A percentile compares a stretch with the other conserved stretches of the same genome.
Conservation (phyloP, 2,113 vertebrate genomes). For the Engystomops pustulosus region DNA sequence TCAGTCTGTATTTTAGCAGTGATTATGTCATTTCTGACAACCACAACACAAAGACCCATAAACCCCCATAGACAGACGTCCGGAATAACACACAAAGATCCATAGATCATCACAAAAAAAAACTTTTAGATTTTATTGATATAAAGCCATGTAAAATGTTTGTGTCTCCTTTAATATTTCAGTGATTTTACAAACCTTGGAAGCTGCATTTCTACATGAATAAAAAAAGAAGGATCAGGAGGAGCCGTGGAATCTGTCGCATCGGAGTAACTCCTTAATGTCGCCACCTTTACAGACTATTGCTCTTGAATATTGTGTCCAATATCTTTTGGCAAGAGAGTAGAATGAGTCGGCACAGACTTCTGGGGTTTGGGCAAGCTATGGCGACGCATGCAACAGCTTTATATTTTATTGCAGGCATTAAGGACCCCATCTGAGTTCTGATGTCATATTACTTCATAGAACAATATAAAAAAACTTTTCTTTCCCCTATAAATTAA, state of each 20-base stretch:
- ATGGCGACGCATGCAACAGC: neutral
- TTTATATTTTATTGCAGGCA: conserved; percentile 28
- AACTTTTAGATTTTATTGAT: conserved; percentile 4
- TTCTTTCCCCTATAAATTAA: neutral
- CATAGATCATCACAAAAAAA: neutral
- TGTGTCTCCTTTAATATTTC: conserved; percentile 28
- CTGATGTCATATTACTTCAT: neutral
- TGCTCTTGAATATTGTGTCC: conserved; percentile 20
- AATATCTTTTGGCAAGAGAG: conserved; percentile 1
- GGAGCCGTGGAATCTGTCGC: neutral
- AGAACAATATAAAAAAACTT: neutral
- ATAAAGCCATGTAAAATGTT: conserved; percentile 22
- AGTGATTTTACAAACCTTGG: neutral
- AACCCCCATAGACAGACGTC: no score
- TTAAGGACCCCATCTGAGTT: neutral
- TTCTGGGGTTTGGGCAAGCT: neutral
- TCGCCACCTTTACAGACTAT: neutral
- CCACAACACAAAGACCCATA: no score
- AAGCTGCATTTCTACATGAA: conserved; percentile 13
- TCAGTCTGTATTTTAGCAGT: no score
- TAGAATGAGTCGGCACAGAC: neutral
- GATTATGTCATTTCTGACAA: no score
- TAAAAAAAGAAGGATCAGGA: neutral
- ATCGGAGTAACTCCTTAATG: neutral
- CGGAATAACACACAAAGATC: neutral